A percentile compares a stretch with the other conserved stretches of the same genome.
Conservation (phyloP, 2,888 invertebrate species). For the Hirtodrosophila histrioides region DNA sequence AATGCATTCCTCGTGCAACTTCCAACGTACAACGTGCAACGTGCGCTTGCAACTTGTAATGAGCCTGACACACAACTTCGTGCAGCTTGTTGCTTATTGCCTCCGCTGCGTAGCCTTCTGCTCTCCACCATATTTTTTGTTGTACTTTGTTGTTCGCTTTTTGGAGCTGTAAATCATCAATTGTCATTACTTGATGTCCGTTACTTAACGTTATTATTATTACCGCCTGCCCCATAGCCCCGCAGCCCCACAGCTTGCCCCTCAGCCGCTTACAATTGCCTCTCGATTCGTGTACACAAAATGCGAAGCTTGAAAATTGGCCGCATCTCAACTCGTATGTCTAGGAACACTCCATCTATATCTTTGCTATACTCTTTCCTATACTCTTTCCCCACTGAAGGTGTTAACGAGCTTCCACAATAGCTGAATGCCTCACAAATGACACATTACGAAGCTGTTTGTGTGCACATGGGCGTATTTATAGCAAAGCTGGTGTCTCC, state of each 20-base stretch:
- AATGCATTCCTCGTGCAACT: slow-evolving; percentile 56
- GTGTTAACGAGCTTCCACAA: slow-evolving; percentile 65
- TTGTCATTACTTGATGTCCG: slow-evolving; percentile 66
- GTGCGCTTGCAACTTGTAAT: slow-evolving; percentile 66
- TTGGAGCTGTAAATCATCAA: slow-evolving; percentile 48
- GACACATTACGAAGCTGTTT: slow-evolving; percentile 31
- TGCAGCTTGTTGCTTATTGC: slow-evolving; percentile 45
- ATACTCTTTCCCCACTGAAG: slow-evolving; percentile 18
- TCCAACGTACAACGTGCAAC: slow-evolving; percentile 52
- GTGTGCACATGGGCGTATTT: too few species aligned
- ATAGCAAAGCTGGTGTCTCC: too few species aligned
- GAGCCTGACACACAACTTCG: slow-evolving; percentile 60
- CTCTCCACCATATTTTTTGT: neutral
- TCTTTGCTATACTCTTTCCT: too few species aligned
- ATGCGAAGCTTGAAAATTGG: slow-evolving; percentile 35
- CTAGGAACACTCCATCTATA: neutral
- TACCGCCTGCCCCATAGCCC: slow-evolving; percentile 17
- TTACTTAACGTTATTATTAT: slow-evolving; percentile 68
- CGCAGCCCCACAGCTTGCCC: neutral
- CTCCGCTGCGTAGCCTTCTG: slow-evolving; percentile 14
- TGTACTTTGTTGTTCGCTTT: slow-evolving; percentile 16
- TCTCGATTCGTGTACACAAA: slow-evolving; percentile 27
- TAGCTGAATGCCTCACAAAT: slow-evolving; percentile 49
- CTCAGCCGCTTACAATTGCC: slow-evolving; percentile 45
- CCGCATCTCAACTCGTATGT: slow-evolving; percentile 14